Evolutionary conservation across 1,140 invertebrate genomes (phyloP).

Genomic region (Caenorhabditis inopinata): DNA sequence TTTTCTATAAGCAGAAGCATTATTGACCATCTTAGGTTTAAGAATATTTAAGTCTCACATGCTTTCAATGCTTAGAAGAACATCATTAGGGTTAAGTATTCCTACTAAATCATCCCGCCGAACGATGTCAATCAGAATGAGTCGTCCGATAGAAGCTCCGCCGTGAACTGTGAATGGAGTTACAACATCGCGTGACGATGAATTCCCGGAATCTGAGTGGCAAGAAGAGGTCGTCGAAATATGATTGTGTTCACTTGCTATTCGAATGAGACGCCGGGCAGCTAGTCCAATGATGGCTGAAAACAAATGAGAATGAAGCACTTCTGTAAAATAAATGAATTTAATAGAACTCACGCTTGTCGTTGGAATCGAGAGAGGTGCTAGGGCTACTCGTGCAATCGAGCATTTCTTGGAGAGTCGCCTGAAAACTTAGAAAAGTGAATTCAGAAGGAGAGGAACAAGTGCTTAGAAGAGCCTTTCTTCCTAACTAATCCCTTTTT

Average conservation of each 20-base stretch:
- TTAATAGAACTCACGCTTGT: constrained; percentile 16
- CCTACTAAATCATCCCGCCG: constrained; percentile 37
- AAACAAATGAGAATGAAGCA: no score
- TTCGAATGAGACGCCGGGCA: neutral
- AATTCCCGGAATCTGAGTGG: constrained; percentile 2
- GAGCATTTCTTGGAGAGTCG: constrained; percentile 30
- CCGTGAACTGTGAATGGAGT: constrained; percentile 35
- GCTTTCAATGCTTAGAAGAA: constrained; percentile 13
- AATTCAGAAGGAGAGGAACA: constrained; percentile 8
- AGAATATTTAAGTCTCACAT: constrained; percentile 17
- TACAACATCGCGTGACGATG: neutral
- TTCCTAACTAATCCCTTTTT: constrained; percentile 24
- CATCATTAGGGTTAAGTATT: constrained; percentile 30
- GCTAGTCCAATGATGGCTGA: neutral
- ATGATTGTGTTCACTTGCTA: constrained; percentile 22
- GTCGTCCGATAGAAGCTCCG: constrained; percentile 33
- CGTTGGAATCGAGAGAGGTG: constrained; percentile 7
- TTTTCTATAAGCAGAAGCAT: no score
- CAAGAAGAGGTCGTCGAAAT: constrained; percentile 1
- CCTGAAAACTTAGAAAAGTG: constrained; percentile 18
- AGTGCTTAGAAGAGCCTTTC: neutral
- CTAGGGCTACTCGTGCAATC: constrained; percentile 25
- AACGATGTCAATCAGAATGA: constrained; percentile 36
- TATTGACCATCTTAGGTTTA: no score
- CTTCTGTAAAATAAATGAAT: no score